Percentiles rank a stretch among this genome's conserved stretches.
These are phyloP conservation scores for Puma concolor DNA, from an alignment of 2,113 vertebrate species.

Conservation along the genomic window DNA sequence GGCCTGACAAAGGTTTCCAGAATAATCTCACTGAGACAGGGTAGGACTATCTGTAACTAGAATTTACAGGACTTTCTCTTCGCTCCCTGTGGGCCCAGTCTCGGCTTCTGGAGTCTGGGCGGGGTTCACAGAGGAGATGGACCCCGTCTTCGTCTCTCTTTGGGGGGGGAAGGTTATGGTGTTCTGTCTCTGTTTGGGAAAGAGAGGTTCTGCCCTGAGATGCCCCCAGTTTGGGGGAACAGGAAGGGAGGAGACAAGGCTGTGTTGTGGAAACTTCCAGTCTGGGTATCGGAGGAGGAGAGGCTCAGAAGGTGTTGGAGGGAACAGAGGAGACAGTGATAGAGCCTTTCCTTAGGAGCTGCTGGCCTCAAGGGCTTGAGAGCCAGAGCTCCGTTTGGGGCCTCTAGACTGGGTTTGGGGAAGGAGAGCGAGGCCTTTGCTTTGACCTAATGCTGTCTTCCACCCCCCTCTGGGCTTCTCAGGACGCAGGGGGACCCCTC, in stretches of 20 bases:
- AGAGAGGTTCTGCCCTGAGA: neutral
- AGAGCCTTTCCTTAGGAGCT: neutral
- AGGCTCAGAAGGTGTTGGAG: neutral
- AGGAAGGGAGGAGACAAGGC: neutral
- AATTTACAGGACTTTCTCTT: neutral
- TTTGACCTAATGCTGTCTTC: neutral
- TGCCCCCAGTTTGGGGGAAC: neutral
- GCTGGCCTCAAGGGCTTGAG: neutral
- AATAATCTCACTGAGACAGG: conserved; percentile 2
- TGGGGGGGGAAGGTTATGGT: neutral
- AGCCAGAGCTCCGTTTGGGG: neutral
- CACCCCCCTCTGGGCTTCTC: neutral
- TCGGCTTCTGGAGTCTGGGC: neutral
- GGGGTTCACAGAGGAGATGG: neutral
- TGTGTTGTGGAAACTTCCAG: neutral
- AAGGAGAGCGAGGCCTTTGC: neutral
- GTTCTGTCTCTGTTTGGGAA: neutral
- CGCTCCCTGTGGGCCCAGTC: neutral
- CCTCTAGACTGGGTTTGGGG: neutral
- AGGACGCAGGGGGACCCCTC: neutral
- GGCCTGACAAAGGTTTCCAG: neutral
- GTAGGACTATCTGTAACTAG: conserved; percentile 33
- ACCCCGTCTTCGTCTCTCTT: neutral
- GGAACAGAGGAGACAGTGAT: neutral
- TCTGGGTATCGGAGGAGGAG: neutral